These are phyloP conservation scores for Athene noctua DNA, from an alignment of 2,113 vertebrate species.

Conservation along the genomic window DNA sequence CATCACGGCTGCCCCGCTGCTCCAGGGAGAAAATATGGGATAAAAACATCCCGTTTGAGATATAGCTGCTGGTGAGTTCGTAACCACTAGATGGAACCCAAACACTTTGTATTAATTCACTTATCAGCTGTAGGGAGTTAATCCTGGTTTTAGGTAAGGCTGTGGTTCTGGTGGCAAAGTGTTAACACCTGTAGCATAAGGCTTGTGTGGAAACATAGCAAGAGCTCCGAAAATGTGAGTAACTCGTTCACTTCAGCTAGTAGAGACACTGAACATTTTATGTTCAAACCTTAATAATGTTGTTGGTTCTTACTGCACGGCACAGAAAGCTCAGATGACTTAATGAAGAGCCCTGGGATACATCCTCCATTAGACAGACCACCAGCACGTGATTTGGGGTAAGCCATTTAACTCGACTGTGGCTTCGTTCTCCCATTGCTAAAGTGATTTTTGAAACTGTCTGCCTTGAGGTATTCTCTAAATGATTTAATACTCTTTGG, in stretches of 20 bases:
- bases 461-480: neutral
- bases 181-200: neutral
- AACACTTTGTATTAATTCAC: neutral
- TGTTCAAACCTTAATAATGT: neutral
- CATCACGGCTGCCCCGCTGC: neutral
- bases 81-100: conserved; percentile 45
- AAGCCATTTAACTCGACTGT: neutral
- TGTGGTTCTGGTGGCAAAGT: neutral
- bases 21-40: neutral
- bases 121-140: rapidly evolving
- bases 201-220: neutral
- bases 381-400: neutral
- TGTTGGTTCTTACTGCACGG: neutral
- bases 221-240: neutral
- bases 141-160: neutral
- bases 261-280: neutral
- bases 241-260: neutral
- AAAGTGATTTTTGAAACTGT: neutral
- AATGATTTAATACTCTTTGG: neutral
- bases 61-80: neutral
- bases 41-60: neutral
- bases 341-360: neutral
- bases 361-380: neutral
- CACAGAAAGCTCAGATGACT: neutral
- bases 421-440: neutral